phyloP scores from a whole-genome alignment of 2,888 invertebrate genomes.

The Acrocera orbiculus region DNA sequence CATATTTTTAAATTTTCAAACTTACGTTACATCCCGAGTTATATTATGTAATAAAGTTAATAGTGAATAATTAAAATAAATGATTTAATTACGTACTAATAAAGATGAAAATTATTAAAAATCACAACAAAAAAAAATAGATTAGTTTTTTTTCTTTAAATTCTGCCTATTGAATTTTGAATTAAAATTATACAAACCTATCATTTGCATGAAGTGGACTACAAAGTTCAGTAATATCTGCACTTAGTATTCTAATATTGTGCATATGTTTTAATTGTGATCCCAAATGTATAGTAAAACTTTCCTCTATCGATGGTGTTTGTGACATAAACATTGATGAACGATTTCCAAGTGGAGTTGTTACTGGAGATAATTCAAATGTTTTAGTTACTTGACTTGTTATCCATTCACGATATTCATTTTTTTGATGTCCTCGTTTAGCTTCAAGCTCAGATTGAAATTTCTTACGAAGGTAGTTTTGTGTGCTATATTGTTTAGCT shows the following conservation, averaged over 20 bases:
- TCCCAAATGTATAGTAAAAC: conserved; percentile 93
- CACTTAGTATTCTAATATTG: conserved; percentile 81
- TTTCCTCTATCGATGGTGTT: conserved; percentile 58
- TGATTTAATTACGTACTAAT: too few species aligned
- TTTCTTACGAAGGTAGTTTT: conserved; percentile 66
- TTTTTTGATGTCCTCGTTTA: conserved; percentile 64
- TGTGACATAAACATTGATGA: conserved; percentile 32
- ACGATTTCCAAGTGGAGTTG: conserved; percentile 26
- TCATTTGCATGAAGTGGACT: conserved; percentile 35
- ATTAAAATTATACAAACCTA: conserved; percentile 14
- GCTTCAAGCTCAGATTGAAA: conserved; percentile 75
- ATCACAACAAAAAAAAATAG: too few species aligned
- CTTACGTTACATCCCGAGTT: too few species aligned
- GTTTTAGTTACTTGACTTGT: conserved; percentile 32
- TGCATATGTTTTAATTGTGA: conserved; percentile 98
- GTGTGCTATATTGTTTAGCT: conserved; percentile 62
- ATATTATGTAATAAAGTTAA: too few species aligned
- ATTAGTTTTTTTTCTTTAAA: too few species aligned
- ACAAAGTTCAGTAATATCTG: conserved; percentile 68
- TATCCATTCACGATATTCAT: conserved; percentile 79
- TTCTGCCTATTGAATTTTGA: too few species aligned
- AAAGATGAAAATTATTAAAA: too few species aligned
- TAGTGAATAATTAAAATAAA: too few species aligned
- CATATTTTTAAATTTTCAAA: too few species aligned
- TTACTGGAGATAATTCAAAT: conserved; percentile 23